Evolutionary conservation across 2,113 vertebrate genomes (phyloP).

Genomic region (Vulpes lagopus): DNA sequence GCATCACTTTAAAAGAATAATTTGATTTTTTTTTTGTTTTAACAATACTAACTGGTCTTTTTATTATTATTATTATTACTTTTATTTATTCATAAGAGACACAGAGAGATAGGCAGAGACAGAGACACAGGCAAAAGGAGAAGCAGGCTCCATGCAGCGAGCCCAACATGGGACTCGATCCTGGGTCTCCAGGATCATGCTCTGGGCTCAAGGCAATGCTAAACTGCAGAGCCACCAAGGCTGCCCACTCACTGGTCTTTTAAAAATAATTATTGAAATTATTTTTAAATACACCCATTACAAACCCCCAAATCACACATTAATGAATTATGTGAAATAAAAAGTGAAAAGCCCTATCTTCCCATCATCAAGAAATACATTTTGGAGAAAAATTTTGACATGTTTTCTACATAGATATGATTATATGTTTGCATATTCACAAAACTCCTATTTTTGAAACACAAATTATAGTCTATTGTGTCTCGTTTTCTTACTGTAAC

Average conservation of each 20-base stretch:
- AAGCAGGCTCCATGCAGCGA: too few species aligned
- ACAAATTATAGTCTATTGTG: background rate
- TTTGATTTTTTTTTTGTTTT: background rate
- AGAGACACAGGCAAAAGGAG: too few species aligned
- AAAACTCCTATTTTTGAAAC: background rate
- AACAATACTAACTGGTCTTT: background rate
- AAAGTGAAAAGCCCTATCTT: background rate
- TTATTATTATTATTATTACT: too few species aligned
- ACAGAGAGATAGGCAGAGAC: too few species aligned
- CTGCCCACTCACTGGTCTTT: background rate
- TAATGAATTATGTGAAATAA: background rate
- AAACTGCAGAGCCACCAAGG: too few species aligned
- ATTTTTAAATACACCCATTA: background rate
- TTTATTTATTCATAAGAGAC: too few species aligned
- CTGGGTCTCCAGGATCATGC: too few species aligned
- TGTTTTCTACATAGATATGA: background rate
- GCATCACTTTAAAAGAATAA: background rate
- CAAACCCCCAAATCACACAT: background rate
- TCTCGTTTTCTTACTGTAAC: background rate
- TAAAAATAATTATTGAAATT: background rate
- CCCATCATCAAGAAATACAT: background rate
- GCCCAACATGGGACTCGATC: too few species aligned
- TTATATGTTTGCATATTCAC: background rate
- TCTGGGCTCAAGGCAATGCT: too few species aligned
- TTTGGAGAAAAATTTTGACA: background rate